A percentile compares a stretch with the other conserved stretches of the same genome.
phyloP scores from a whole-genome alignment of 2,113 vertebrate genomes.

The Plectropomus leopardus region DNA sequence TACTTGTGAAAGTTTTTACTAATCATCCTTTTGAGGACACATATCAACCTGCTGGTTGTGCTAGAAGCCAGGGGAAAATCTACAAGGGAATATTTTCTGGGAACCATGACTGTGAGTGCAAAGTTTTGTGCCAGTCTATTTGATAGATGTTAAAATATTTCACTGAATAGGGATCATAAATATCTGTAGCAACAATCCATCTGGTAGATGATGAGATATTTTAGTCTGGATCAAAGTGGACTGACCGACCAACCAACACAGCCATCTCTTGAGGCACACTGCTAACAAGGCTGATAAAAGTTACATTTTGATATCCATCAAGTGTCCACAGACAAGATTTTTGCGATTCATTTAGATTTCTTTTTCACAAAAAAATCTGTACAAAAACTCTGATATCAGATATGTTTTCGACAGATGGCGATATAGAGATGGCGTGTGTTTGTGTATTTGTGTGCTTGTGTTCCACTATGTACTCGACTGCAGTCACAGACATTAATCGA shows the following conservation, averaged over 20 bases:
- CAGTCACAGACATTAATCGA: slow-evolving; percentile 47
- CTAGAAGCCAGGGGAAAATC: background rate
- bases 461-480: slow-evolving; percentile 17
- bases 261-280: background rate
- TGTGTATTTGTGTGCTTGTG: background rate
- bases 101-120: background rate
- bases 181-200: background rate
- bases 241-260: background rate
- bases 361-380: background rate
- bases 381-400: background rate
- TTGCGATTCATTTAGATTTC: background rate
- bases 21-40: no score
- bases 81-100: background rate
- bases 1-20: no score
- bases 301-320: background rate
- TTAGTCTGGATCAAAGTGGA: background rate
- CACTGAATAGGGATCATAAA: background rate
- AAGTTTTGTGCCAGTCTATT: background rate
- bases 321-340: background rate
- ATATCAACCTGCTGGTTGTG: no score
- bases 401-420: background rate
- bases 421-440: background rate
- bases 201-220: background rate
- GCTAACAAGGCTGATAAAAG: background rate
- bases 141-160: background rate